phyloP scores from a whole-genome alignment of 2,888 invertebrate species.

The Melanargia galathea region DNA sequence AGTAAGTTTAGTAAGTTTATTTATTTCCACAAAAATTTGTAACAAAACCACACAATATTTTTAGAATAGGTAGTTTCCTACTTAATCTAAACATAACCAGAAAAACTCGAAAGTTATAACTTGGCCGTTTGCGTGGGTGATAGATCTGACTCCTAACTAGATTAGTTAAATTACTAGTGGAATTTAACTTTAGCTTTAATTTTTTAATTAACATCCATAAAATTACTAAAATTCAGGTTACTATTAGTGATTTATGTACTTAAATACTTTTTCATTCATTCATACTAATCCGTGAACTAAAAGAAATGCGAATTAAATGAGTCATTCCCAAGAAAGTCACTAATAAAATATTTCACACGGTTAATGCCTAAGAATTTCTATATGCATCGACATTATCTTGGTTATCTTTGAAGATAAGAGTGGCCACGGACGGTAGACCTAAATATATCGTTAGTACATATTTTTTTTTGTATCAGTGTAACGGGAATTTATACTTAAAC shows the following conservation, averaged over 20 bases:
- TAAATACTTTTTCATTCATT: neutral
- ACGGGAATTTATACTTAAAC: neutral
- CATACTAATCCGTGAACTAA: neutral
- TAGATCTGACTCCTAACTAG: no score
- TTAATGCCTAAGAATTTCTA: conserved; percentile 19
- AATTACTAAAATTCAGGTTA: neutral
- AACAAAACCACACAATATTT: no score
- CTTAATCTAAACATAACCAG: no score
- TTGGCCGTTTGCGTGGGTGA: no score
- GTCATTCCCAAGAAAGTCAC: neutral
- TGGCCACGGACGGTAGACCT: neutral
- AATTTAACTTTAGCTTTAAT: no score
- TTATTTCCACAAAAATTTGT: no score
- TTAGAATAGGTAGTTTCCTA: no score
- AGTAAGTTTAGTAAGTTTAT: no score
- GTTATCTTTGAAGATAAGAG: conserved; percentile 19
- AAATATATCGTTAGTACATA: conserved; percentile 19
- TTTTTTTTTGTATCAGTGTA: conserved; percentile 6
- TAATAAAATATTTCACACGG: conserved; percentile 12
- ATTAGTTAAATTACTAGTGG: no score
- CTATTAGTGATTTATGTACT: neutral
- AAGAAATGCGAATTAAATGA: neutral
- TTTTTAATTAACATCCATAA: neutral
- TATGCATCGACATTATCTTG: conserved; percentile 16
- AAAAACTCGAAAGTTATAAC: no score